Evolutionary conservation across 2,113 vertebrate species (phyloP), one percentile per base, ranked within the genome.

Genomic region (Perca fluviatilis): DNA sequence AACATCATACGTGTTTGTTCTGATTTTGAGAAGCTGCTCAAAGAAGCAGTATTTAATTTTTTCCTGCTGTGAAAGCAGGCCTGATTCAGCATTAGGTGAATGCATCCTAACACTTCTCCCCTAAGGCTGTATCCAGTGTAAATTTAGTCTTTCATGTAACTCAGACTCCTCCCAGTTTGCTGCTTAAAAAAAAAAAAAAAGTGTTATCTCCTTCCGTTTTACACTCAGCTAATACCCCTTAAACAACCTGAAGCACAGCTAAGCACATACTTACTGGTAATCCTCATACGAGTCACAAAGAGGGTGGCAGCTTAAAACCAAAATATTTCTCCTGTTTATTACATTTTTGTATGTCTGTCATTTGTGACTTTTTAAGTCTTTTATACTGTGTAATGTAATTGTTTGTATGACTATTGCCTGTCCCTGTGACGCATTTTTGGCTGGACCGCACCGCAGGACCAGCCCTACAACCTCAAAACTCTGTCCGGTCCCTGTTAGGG

Each of bases 61-160:
- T 21, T 65, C 21, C 5, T 61, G 57, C 46, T 54, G 62, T 82
- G 60, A 82, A 74, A 69, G 21, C 58, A 54, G 62, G 10, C 47
- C 68, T 85, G 75, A 80, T 85, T 81, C 79, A 83, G 80, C 77
- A 80, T 81, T 83, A 90, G 87, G 78, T 90, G 80, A 87, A 89
- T 74, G 63, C 77, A 89, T 77, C 74, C 78, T 21, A 84, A 74
- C 58, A 72, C 75, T 81, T 83, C 74, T 83, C 79, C 88, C 90
- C 79, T 81, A 46, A 69, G 85, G 82, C 82, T 75, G 72, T 76
- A 86, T 81, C 61, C 72, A 77, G 79, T 10, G 46, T 81, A 92
- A 92, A 92, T 90, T 90, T 89, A 90, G 88, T 82, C 89, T 83
- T 89, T 86, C 84, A 85, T 92, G 88, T 86, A 61, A 85, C 88